phyloP scores from a whole-genome alignment of 2,113 vertebrate genomes.

The Tupaia tana region DNA sequence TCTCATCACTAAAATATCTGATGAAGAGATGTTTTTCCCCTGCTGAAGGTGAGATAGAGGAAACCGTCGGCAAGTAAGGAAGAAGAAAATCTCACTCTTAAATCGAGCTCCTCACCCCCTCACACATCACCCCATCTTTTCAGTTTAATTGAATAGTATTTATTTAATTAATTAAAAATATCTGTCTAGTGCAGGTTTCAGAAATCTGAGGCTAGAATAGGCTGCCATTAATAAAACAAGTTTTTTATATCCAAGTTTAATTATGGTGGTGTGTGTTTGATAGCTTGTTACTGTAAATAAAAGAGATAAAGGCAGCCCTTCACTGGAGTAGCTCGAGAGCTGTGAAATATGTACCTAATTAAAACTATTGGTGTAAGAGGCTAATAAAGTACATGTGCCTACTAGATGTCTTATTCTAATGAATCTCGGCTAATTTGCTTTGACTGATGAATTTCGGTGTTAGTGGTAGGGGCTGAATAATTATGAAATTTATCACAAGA shows the following conservation, averaged over 20 bases:
- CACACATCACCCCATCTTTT: not conserved
- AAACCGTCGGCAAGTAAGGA: constrained; percentile 57
- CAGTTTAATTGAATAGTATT: constrained; percentile 55
- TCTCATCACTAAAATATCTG: constrained; percentile 84
- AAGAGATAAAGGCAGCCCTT: constrained; percentile 93
- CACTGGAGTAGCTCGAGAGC: constrained; percentile 92
- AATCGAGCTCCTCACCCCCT: not conserved
- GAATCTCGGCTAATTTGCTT: constrained; percentile 98
- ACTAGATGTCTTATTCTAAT: constrained; percentile 97
- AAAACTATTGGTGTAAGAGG: constrained; percentile 98
- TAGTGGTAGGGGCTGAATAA: constrained; percentile 94
- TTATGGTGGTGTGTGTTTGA: constrained; percentile 89
- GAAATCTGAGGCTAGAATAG: constrained; percentile 78
- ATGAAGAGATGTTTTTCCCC: constrained; percentile 59
- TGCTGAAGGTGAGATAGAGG: constrained; percentile 86
- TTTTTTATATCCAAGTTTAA: constrained; percentile 86
- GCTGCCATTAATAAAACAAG: constrained; percentile 79
- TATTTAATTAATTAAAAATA: constrained; percentile 73
- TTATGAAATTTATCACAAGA: constrained; percentile 96
- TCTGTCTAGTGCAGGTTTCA: constrained; percentile 72
- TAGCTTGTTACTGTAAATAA: constrained; percentile 95
- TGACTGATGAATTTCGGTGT: constrained; percentile 97
- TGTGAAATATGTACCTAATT: constrained; percentile 99
- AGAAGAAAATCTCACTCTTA: constrained; percentile 57
- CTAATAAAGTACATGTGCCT: constrained; percentile 98